A percentile compares a stretch with the other conserved stretches of the same genome.
Evolutionary conservation across 2,797 vertebrate genomes (phyloP).

Genomic region (Knipowitschia caucasica): DNA sequence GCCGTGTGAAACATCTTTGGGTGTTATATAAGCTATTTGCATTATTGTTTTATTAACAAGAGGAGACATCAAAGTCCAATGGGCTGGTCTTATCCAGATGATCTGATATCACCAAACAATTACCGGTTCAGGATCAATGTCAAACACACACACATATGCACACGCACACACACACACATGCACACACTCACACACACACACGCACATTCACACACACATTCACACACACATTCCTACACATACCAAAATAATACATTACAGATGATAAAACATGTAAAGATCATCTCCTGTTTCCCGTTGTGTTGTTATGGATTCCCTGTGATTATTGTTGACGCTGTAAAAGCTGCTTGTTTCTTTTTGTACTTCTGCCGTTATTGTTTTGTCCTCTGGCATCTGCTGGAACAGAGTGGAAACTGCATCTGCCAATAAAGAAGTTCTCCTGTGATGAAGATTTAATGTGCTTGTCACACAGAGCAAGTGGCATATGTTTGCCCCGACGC

Average conservation of each 20-base stretch:
- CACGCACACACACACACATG: too few relatives aligned
- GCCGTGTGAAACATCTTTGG: too few relatives aligned
- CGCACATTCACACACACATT: too few relatives aligned
- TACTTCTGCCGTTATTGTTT: slow-evolving; percentile 30
- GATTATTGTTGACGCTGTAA: slow-evolving; percentile 18
- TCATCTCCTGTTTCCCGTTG: slow-evolving; percentile 28
- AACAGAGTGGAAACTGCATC: slow-evolving; percentile 39
- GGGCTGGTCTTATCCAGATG: slow-evolving; percentile 78
- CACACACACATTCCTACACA: too few relatives aligned
- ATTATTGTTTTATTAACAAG: too few relatives aligned
- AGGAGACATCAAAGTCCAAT: slow-evolving; percentile 64
- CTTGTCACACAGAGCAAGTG: slow-evolving; percentile 47
- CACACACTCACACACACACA: too few relatives aligned
- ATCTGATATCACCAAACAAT: too few relatives aligned
- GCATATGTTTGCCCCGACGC: slow-evolving; percentile 53
- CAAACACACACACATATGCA: too few relatives aligned
- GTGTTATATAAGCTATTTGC: too few relatives aligned
- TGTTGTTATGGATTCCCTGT: neutral
- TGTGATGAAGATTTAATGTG: slow-evolving; percentile 69
- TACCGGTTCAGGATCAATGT: too few relatives aligned
- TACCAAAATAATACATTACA: too few relatives aligned
- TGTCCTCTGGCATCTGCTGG: slow-evolving; percentile 46
- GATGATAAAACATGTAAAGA: too few relatives aligned
- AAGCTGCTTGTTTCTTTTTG: slow-evolving; percentile 8
- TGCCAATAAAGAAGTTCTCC: slow-evolving; percentile 55